Conservation (phyloP, 2,888 invertebrate genomes). For the Brenthis hecate region DNA sequence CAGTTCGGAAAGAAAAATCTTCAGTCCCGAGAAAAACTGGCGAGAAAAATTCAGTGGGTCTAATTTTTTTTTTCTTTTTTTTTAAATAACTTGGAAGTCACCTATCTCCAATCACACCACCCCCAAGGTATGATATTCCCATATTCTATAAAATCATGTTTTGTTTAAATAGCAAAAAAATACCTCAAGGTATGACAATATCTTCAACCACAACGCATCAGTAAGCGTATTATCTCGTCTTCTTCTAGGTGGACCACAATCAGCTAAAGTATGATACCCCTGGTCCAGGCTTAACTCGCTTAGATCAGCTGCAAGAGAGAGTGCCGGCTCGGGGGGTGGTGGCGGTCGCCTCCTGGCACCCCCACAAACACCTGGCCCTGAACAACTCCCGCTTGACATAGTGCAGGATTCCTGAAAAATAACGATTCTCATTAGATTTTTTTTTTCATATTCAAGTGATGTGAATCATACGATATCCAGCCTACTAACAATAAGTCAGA, state of each 20-base stretch:
- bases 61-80: too few species aligned
- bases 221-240: slow-evolving; percentile 67
- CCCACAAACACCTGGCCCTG: slow-evolving; percentile 70
- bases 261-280: slow-evolving; percentile 90
- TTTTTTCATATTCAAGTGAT: neutral
- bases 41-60: too few species aligned
- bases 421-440: neutral
- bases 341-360: slow-evolving; percentile 72
- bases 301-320: slow-evolving; percentile 72
- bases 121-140: neutral
- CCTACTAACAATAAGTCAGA: too few species aligned
- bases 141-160: neutral
- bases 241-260: slow-evolving; percentile 82
- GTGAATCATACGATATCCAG: neutral
- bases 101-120: too few species aligned
- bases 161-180: neutral
- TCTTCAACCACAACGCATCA: slow-evolving; percentile 71
- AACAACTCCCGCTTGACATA: slow-evolving; percentile 73
- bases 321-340: slow-evolving; percentile 72
- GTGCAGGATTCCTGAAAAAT: slow-evolving; percentile 54
- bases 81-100: too few species aligned
- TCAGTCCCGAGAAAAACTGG: too few species aligned
- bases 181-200: slow-evolving; percentile 72
- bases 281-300: slow-evolving; percentile 88
- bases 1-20: too few species aligned